Base-by-base conservation (phyloP, 1,140 invertebrate species). In the Drosophila hydei region DNA sequence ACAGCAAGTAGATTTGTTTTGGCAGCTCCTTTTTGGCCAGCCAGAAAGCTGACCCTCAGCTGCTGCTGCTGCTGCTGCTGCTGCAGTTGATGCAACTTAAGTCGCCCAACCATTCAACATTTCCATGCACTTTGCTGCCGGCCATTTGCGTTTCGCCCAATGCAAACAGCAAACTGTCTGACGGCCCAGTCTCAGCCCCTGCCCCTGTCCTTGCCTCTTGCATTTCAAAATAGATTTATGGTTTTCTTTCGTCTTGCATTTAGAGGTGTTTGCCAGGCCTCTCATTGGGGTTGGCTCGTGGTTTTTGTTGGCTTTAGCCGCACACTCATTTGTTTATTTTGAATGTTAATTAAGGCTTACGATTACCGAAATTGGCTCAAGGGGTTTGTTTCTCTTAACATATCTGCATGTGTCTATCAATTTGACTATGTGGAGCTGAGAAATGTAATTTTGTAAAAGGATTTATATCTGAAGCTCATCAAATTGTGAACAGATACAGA, bases 141-240 rank as follows among this genome's bases (percentile, higher is more conserved):
- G 81, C 30, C 59, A 72, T 68, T 77, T 75, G 14, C 14, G n/a
- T 40, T 42, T 23, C 59, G 19, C 16, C 55, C 55, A 74, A 69
- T 61, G 65, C 42, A 75, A 77, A 59, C 59, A 69, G 36, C 27
- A 8, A 42, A 23, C 16, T 21, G 59, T 21, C 19, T 36, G 43
- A 25, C 23, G 2, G 27, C 18, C 14, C 14, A 40, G 50, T 27
- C 40, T 23, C 1, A 27, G 23, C 25, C 40, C 30, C 64, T 48
- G 75, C 4, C 21, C 2, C 21, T 3, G 21, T 23, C 30, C 3
- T 4, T 40, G 72, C 75, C 77, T 79, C 78, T 76, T 88, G 78
- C 83, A 88, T 88, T 89, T 88, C 75, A 81, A 89, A 89, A 89
- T 89, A 80, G 78, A 89, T 89, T 89, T 89, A 89, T 89, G 85